Base-by-base conservation (phyloP, 2,888 invertebrate species). In the Platycnemis pennipes region DNA sequence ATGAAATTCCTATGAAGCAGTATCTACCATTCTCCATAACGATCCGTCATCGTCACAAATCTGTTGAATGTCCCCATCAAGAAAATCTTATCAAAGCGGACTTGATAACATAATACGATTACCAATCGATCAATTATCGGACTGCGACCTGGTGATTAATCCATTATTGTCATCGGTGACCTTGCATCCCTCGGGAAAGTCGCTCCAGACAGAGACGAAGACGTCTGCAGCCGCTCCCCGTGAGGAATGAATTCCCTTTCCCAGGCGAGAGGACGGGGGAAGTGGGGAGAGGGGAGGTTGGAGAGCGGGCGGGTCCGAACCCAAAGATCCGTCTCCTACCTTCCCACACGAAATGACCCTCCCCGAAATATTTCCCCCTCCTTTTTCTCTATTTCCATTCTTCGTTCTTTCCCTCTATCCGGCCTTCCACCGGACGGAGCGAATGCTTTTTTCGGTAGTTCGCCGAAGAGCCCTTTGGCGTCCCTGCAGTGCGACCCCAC, bases 381-480 rank as follows among this genome's bases (percentile, higher is more conserved):
- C 77, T 77, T 77, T 37, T 77, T 77, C 37, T 77, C 77, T 37
- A 77, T 37, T 77, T 77, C 77, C 77, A 77, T 77, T 77, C 77
- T 77, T 31, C 77, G 77, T 31, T 16, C 77, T 77, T 77, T 37
- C 77, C 77, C 22, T 13, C 69, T 4, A n/a, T 69, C 69, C 8
- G 31, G n/a, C 31, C n/a, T n/a, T 77, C 37, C 26, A 22, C 26
- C 77, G 31, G 37, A 37, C 31, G 77, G 77, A 77, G 37, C 22
- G 37, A 77, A 77, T 77, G 31, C 77, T 77, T 77, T 37, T 77
- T 77, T 77, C 77, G 77, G 77, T 77, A 77, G 77, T 77, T 77
- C 77, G 77, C 77, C 77, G 77, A 77, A 77, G 77, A 77, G 77
- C 31, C 77, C 77, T 63, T 63, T 77, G 77, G 77, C 77, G 77